phyloP scores from a whole-genome alignment of 2,797 vertebrate genomes.

The Salmo trutta region DNA sequence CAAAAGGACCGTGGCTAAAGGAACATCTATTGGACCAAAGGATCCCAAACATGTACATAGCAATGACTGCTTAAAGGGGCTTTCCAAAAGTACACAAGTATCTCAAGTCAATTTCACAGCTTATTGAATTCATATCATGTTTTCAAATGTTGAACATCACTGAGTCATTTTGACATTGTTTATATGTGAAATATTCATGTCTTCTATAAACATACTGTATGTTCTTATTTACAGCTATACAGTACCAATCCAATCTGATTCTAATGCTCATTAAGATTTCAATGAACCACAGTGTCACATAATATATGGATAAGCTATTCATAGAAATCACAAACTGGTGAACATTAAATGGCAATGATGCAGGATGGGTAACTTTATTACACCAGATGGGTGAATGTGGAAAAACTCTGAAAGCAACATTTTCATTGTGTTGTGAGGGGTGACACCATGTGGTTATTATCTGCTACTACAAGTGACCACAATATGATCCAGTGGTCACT shows the following conservation, averaged over 20 bases:
- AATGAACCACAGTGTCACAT: not conserved
- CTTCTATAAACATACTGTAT: not conserved
- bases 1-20: not conserved
- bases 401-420: not conserved
- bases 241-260: not conserved
- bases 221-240: not conserved
- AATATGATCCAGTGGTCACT: not conserved
- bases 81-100: not conserved
- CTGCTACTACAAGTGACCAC: constrained; percentile 35
- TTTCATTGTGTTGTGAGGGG: constrained; percentile 29
- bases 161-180: not conserved
- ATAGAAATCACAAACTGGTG: not conserved
- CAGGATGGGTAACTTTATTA: not conserved
- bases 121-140: not conserved
- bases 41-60: constrained; percentile 2
- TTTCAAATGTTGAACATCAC: not conserved
- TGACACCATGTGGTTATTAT: constrained; percentile 49
- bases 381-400: not conserved
- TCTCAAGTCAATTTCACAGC: not conserved
- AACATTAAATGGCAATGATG: not conserved
- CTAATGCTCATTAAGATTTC: not conserved
- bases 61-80: not conserved
- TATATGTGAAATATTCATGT: not conserved
- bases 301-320: not conserved
- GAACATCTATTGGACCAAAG: not conserved